Conservation (phyloP, 2,113 vertebrate genomes). For the Bufo gargarizans region DNA sequence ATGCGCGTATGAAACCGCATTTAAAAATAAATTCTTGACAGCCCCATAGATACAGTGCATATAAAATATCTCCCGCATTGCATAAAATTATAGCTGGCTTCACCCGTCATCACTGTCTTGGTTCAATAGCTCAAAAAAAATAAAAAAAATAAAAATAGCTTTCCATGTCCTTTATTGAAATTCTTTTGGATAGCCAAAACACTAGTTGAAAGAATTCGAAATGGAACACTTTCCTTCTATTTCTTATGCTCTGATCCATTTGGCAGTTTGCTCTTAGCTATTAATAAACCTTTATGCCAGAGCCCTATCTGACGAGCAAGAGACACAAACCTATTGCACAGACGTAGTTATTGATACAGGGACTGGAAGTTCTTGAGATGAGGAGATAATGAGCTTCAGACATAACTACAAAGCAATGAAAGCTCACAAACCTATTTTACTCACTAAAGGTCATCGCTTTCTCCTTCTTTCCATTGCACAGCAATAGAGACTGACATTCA, state of each 20-base stretch:
- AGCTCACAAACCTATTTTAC: slow-evolving; percentile 24
- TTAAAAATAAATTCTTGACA: not conserved
- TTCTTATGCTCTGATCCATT: slow-evolving; percentile 38
- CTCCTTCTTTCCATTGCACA: not conserved
- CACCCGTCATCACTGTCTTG: slow-evolving; percentile 24
- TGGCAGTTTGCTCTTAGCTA: slow-evolving; percentile 46
- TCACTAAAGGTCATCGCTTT: slow-evolving; percentile 53
- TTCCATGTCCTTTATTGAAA: slow-evolving; percentile 27
- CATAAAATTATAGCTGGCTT: not conserved
- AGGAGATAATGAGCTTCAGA: slow-evolving; percentile 33
- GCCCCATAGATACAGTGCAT: not conserved
- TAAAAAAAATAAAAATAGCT: not conserved
- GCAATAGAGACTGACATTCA: slow-evolving; percentile 52
- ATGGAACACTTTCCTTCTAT: not conserved
- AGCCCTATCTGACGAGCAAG: slow-evolving; percentile 31
- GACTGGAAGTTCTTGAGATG: slow-evolving; percentile 54
- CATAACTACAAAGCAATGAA: not conserved
- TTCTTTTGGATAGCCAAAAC: slow-evolving; percentile 27
- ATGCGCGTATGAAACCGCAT: no score
- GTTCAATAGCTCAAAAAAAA: slow-evolving; percentile 10
- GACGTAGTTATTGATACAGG: slow-evolving; percentile 40
- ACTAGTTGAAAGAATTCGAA: slow-evolving; percentile 47
- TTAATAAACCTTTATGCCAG: slow-evolving; percentile 60
- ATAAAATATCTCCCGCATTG: not conserved
- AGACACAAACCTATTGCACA: slow-evolving; percentile 37